Conservation (phyloP, 1,140 invertebrate species). For the Drosophila bocqueti region DNA sequence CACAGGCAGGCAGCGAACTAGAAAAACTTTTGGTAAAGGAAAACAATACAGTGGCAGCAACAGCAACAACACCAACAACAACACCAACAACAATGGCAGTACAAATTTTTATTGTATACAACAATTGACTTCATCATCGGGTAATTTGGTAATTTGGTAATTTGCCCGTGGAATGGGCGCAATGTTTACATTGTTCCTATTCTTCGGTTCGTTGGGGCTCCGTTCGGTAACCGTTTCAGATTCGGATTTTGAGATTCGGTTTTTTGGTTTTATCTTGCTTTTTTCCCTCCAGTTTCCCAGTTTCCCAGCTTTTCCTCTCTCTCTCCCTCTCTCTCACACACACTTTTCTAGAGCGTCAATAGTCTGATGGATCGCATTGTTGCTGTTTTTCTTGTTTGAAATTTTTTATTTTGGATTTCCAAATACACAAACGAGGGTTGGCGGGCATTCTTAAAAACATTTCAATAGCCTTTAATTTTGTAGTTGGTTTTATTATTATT, state of each 20-base stretch:
- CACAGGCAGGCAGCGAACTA: constrained; percentile 39
- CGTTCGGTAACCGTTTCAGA: not conserved
- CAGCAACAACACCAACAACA: not conserved
- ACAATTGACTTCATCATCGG: constrained; percentile 83
- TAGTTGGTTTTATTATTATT: not conserved
- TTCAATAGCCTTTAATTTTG: not conserved
- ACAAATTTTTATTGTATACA: constrained; percentile 75
- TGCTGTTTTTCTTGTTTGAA: constrained; percentile 21
- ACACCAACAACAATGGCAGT: constrained; percentile 18
- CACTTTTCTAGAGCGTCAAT: constrained; percentile 7
- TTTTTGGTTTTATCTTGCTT: constrained; percentile 5
- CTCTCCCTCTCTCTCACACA: not conserved
- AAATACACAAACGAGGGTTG: constrained; percentile 57
- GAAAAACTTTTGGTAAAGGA: constrained; percentile 68
- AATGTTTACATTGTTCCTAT: constrained; percentile 83
- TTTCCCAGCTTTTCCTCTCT: not conserved
- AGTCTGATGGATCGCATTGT: constrained; percentile 37
- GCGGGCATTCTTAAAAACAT: not conserved
- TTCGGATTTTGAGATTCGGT: not conserved
- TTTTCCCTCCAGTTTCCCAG: not conserved
- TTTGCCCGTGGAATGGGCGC: constrained; percentile 63
- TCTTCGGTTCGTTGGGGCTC: constrained; percentile 2
- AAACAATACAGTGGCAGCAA: constrained; percentile 32
- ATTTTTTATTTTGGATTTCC: constrained; percentile 54
- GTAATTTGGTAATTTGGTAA: constrained; percentile 80